phyloP scores from a whole-genome alignment of 2,113 vertebrate genomes.

The Chrysemys picta region DNA sequence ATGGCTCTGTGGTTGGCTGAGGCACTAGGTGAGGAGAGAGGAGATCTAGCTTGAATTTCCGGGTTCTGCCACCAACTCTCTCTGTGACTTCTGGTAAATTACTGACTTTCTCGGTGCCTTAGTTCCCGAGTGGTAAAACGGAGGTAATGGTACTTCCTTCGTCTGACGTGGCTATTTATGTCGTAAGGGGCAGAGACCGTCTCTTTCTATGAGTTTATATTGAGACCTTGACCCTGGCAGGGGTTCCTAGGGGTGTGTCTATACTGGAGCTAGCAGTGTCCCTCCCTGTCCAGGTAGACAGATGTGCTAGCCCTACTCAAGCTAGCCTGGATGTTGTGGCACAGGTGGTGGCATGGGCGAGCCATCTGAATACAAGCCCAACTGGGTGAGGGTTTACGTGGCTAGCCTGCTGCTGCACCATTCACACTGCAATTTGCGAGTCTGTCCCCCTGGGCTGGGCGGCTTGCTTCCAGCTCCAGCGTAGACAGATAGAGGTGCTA shows the following conservation, averaged over 20 bases:
- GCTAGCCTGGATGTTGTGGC: too few relatives aligned
- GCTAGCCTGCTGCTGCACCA: too few relatives aligned
- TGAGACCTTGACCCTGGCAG: background rate
- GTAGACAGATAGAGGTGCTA: background rate
- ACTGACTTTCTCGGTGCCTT: background rate
- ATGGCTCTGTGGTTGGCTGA: too few relatives aligned
- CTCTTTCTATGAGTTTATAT: fast-evolving
- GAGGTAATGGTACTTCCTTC: fast-evolving
- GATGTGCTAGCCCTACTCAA: background rate
- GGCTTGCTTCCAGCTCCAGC: background rate
- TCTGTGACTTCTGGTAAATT: background rate
- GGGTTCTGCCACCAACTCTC: background rate
- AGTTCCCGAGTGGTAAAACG: background rate
- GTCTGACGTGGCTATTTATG: background rate
- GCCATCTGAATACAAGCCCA: too few relatives aligned
- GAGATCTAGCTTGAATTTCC: fast-evolving
- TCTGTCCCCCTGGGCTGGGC: too few relatives aligned
- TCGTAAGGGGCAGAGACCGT: fast-evolving
- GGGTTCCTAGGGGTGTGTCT: background rate
- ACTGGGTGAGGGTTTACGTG: too few relatives aligned
- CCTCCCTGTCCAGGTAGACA: background rate
- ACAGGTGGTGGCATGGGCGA: too few relatives aligned
- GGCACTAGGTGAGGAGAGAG: background rate
- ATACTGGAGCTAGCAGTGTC: too few relatives aligned
- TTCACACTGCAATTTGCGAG: background rate